Evolutionary conservation across 2,113 vertebrate genomes (phyloP), one percentile per base, ranked within the genome.

Genomic region (Brachionichthys hirsutus): DNA sequence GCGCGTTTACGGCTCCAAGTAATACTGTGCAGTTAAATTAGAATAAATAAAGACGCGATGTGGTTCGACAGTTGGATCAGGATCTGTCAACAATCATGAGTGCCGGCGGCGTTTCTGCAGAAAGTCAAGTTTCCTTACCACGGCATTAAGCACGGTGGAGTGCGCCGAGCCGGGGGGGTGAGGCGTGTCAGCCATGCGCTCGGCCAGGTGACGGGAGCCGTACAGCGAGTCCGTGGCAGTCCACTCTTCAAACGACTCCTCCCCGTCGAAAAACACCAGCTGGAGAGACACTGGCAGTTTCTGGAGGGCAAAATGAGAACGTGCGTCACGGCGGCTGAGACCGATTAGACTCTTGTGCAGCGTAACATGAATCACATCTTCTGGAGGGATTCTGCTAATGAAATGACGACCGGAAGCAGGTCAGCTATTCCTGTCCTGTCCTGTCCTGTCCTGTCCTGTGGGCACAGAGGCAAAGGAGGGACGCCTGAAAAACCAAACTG

Each of bases 201-300:
- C 87, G 0, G 94, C 94, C 63, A 98, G 85, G 81, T 97, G 94
- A 17, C 92, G 91, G 6, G 95, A 94, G 7, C 95, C 95, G 0
- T 97, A 98, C 12, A 98, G 86, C 0, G 95, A 98, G 63, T 98
- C 95, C 0, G 81, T 89, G 70, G 62, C 87, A 0, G 93, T 94
- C 95, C 95, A 97, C 12, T 92, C 89, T 60, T 89, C 91, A 12
- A 97, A 91, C 0, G 95, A 92, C 75, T 97, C 95, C 69, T 97
- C 95, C 0, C 95, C 95, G 0, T 97, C 95, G 42, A 97, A 89
- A 77, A 97, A 97, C 11, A 94, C 90, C 10, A 97, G 83, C 90
- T 97, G 94, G 12, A 97, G 87, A 2, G 92, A 91, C 58, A 94
- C 74, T 0, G 81, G 86, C 35, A 75, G 63, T 55, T 78, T 88